phyloP scores from a whole-genome alignment of 2,113 vertebrate genomes.

The Forbesichthys agassizii region DNA sequence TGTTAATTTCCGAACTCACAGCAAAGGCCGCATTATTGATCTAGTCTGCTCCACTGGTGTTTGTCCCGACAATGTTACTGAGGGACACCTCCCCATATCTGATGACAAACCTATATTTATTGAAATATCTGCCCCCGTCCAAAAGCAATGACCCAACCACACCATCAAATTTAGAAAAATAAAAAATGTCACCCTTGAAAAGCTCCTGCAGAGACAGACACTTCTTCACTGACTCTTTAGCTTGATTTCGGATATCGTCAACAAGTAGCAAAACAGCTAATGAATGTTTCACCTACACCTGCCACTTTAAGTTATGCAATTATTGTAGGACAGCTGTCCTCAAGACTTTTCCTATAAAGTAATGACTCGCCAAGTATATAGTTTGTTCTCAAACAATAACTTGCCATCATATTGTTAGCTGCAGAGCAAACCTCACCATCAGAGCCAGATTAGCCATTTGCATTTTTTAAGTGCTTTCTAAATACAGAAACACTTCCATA shows the following conservation, averaged over 20 bases:
- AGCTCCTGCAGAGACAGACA: no score
- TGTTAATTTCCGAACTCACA: no score
- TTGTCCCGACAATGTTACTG: no score
- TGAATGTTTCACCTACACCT: slow-evolving; percentile 11
- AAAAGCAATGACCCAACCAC: no score
- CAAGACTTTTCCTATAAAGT: slow-evolving; percentile 16
- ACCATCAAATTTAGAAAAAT: no score
- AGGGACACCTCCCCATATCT: no score
- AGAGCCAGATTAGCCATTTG: background rate
- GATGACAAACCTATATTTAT: no score
- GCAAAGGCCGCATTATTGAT: no score
- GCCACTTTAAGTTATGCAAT: slow-evolving; percentile 34
- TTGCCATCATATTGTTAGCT: background rate
- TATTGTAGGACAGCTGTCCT: slow-evolving; percentile 25
- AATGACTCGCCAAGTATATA: slow-evolving; percentile 4
- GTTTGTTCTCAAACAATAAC: background rate
- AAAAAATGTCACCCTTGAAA: no score
- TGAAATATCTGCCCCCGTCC: no score
- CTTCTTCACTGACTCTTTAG: background rate
- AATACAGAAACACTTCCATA: background rate
- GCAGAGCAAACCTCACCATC: background rate
- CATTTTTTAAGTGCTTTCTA: background rate
- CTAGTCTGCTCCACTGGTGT: no score
- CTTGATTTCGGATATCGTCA: slow-evolving; percentile 16
- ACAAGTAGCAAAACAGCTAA: slow-evolving; percentile 30